Conservation (phyloP, 2,888 invertebrate genomes). For the Chymomyza amoena region DNA sequence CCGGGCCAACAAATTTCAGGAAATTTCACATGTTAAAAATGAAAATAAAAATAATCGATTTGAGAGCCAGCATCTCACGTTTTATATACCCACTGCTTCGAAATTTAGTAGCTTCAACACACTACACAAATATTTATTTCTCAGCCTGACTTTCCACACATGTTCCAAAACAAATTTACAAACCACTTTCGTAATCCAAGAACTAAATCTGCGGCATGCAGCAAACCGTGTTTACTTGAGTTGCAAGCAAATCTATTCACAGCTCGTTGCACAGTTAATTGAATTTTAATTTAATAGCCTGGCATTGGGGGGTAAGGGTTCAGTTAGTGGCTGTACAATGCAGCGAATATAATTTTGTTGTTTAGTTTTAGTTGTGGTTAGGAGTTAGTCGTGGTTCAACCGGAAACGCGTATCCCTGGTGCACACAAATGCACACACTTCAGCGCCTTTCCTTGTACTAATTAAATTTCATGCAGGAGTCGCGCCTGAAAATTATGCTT, state of each 20-base stretch:
- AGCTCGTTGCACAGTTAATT: slow-evolving; percentile 11
- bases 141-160: background rate
- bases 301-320: background rate
- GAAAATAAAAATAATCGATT: too few species aligned
- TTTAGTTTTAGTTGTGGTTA: background rate
- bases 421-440: background rate
- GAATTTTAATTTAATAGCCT: slow-evolving; percentile 11
- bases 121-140: background rate
- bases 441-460: background rate
- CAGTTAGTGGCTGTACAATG: background rate
- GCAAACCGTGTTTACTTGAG: background rate
- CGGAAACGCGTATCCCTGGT: background rate
- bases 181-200: background rate
- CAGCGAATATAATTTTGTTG: background rate
- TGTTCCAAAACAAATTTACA: slow-evolving; percentile 2
- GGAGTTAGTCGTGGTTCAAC: background rate
- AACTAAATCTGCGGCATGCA: slow-evolving; percentile 9
- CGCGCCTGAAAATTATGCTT: background rate
- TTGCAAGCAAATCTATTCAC: background rate
- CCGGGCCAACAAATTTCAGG: too few species aligned
- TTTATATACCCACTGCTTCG: too few species aligned
- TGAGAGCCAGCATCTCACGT: too few species aligned
- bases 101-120: too few species aligned
- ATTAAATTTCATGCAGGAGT: background rate
- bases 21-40: too few species aligned